Evolutionary conservation across 2,797 vertebrate genomes (phyloP), one percentile per base, ranked within the genome.

Genomic region (Heliangelus exortis): DNA sequence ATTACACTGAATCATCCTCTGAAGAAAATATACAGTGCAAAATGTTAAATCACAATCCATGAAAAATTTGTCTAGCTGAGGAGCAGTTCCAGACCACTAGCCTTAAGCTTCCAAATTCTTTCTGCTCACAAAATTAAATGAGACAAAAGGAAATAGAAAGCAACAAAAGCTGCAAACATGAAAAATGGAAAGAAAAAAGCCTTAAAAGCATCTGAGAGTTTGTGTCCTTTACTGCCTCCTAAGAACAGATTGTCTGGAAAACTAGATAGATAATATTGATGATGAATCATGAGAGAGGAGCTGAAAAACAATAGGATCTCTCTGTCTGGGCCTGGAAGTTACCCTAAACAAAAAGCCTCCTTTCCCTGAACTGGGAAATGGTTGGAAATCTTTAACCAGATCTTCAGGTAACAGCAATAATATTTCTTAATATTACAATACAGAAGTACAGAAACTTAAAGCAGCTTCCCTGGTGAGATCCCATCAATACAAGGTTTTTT

Each of bases 21-120:
- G 39, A 84, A 69, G 74, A 93, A 90, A 87, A 89, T 58, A 61
- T 3, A 83, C 5, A 26, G 84, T 77, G 36, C 16, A 68, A 95
- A 92, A 80, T 31, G 73, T 58, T 95, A 91, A 81, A 81, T 78
- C 66, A 91, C 36, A 92, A 62, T 50, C 71, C 65, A 26, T 69
- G 66, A 82, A 50, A 79, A 92, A 93, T 90, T 89, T 85, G 43
- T 51, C 62, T 71, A 71, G 58, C 57, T 73, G 74, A 95, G 83
- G 53, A 88, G 48, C 54, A 65, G 72, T 92, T 94, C 67, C 92
- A 95, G 78, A 81, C 63, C 71, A 77, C 78, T 9, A 87, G 63
- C 83, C 71, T 75, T 83, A 93, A 80, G 65, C 86, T 95, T 67
- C 48, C 33, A 80, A 50, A 62, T 84, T 58, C 72, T 76, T 65